A percentile compares a stretch with the other conserved stretches of the same genome.
phyloP scores from a whole-genome alignment of 2,113 vertebrate species.

The Lepidothrix coronata region DNA sequence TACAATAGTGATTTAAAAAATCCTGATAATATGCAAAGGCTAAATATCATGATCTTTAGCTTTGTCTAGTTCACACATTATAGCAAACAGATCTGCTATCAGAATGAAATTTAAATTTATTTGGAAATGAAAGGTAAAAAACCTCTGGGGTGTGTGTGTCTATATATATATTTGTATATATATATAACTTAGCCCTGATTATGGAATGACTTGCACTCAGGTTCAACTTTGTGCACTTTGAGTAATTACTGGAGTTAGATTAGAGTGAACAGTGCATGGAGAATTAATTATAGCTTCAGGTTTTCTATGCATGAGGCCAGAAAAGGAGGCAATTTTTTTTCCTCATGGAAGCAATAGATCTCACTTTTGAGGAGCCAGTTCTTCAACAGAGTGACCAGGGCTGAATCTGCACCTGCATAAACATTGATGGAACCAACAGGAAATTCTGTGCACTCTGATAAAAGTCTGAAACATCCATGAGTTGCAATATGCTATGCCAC shows the following conservation, averaged over 20 bases:
- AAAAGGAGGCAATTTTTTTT: neutral
- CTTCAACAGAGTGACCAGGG: neutral
- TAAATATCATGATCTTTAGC: neutral
- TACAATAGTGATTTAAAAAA: neutral
- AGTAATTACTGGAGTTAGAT: neutral
- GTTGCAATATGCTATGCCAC: neutral
- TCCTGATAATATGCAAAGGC: neutral
- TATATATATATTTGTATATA: neutral
- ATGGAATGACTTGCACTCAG: neutral
- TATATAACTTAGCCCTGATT: neutral
- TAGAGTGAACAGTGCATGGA: neutral
- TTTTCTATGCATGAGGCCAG: neutral
- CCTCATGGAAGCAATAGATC: neutral
- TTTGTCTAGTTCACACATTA: neutral
- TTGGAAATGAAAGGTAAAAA: neutral
- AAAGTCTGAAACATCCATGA: neutral
- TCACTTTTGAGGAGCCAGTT: neutral
- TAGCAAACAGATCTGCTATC: neutral
- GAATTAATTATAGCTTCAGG: neutral
- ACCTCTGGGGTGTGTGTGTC: fast-evolving
- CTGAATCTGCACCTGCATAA: neutral
- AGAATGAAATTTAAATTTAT: neutral
- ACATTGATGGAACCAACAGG: neutral
- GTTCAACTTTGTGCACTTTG: neutral
- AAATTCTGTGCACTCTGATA: neutral